Base-by-base conservation (phyloP, 2,797 vertebrate species). In the Crax fasciolata region DNA sequence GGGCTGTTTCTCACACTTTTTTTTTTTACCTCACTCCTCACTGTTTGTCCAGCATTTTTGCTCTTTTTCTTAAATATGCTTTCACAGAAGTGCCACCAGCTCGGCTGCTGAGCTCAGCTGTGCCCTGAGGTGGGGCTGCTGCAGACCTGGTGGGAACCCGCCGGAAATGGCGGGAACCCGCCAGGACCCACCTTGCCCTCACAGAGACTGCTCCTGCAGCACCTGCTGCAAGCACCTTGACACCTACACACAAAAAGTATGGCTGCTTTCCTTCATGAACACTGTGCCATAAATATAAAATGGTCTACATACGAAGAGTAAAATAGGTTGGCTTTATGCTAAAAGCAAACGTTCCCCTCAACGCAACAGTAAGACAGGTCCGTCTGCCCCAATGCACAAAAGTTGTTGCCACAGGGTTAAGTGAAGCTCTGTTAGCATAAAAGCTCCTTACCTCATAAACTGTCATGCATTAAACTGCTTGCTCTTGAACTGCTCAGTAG, bases 381-480 rank as follows among this genome's bases (percentile, higher is more conserved):
- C 38, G 6, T 24, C 30, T 73, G 44, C 58, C 86, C 43, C 35
- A n/a, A 58, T 15, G 46, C 48, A 52, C 51, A 73, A 52, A 55
- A 55, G 66, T 76, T 1, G 0, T 3, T 28, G 27, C 27, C 58
- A 80, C 20, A 41, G 61, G 62, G 65, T 85, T 94, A 94, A 88
- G 74, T 79, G 83, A 87, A 84, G 71, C 15, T 76, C 61, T 52
- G 52, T 86, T 88, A 88, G 52, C 82, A 84, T 66, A 57, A 94
- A 93, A 82, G 32, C 67, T 83, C 77, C 62, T 90, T 90, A 75
- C 77, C 83, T 95, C 89, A 75, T 73, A 87, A 91, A 73, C 73
- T 3, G 0, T 38, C 70, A 70, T 41, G 49, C 58, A 52, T 94
- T 96, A 93, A 94, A 76, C 76, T 8, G 1, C 75, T 94, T 89